Conservation (phyloP, 1,140 invertebrate species). For the Nephotettix cincticeps region DNA sequence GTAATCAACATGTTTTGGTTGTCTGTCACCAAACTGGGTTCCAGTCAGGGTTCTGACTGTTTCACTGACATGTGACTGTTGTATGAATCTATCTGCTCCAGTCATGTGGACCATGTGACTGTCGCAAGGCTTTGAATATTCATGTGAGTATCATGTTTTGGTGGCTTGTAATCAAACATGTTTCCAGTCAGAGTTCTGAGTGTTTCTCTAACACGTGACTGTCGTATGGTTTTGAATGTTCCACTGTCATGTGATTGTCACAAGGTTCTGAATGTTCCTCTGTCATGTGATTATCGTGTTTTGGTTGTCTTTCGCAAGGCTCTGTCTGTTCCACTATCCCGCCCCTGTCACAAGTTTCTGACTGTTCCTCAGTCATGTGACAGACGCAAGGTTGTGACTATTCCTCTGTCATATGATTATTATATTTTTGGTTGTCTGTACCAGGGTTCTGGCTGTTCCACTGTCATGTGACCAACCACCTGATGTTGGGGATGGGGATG, state of each 20-base stretch:
- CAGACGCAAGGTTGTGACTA: no score
- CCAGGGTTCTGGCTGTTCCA: slow-evolving; percentile 58
- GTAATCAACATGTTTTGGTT: neutral
- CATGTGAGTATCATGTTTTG: no score
- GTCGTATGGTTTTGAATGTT: no score
- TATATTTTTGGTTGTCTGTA: slow-evolving; percentile 22
- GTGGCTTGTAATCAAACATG: no score
- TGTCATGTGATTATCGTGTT: slow-evolving; percentile 52
- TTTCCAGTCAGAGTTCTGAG: no score
- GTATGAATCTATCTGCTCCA: no score
- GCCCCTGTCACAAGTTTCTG: slow-evolving; percentile 52
- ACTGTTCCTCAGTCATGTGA: slow-evolving; percentile 57
- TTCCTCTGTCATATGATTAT: no score
- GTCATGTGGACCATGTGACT: no score
- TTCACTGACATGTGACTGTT: slow-evolving; percentile 1
- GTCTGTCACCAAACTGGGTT: neutral
- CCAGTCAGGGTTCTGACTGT: neutral
- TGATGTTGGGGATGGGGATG: slow-evolving; percentile 53
- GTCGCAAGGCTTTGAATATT: no score
- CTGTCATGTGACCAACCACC: slow-evolving; percentile 55
- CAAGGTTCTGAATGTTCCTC: slow-evolving; percentile 46
- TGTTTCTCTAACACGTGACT: no score
- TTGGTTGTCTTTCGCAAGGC: neutral
- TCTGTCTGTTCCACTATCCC: neutral
- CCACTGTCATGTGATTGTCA: no score